Evolutionary conservation across 2,113 vertebrate genomes (phyloP).

Genomic region (Salvelinus namaycush): DNA sequence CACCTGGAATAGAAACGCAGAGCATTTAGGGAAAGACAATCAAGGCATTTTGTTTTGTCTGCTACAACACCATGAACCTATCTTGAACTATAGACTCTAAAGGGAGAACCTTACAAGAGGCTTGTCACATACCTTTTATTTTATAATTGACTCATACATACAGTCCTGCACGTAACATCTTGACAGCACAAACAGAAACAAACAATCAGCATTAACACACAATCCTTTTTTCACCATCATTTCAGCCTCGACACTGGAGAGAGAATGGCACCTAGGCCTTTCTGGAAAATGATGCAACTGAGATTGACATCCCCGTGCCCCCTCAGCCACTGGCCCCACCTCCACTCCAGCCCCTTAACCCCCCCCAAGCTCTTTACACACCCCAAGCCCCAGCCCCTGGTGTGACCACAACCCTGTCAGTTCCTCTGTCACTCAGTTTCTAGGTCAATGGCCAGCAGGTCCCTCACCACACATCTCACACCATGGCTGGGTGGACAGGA

Average conservation of each 20-base stretch:
- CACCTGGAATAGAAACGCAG: no score
- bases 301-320: neutral
- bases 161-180: no score
- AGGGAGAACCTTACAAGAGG: no score
- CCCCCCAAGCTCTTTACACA: neutral
- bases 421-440: slow-evolving; percentile 9
- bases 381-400: slow-evolving; percentile 11
- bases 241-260: neutral
- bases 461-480: slow-evolving; percentile 12
- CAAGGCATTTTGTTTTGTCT: no score
- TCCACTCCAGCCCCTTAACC: neutral
- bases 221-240: neutral
- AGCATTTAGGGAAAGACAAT: no score
- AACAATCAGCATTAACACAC: neutral
- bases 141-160: no score
- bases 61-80: no score
- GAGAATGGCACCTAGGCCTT: slow-evolving; percentile 2
- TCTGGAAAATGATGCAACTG: slow-evolving; percentile 3
- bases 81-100: no score
- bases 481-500: slow-evolving; percentile 21
- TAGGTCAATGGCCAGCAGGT: slow-evolving; percentile 25
- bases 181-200: neutral
- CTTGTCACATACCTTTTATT: no score
- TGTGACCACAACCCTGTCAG: slow-evolving; percentile 21
- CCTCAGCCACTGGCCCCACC: neutral